Evolutionary conservation across 2,888 invertebrate species (phyloP).

Genomic region (Nowickia ferox): DNA sequence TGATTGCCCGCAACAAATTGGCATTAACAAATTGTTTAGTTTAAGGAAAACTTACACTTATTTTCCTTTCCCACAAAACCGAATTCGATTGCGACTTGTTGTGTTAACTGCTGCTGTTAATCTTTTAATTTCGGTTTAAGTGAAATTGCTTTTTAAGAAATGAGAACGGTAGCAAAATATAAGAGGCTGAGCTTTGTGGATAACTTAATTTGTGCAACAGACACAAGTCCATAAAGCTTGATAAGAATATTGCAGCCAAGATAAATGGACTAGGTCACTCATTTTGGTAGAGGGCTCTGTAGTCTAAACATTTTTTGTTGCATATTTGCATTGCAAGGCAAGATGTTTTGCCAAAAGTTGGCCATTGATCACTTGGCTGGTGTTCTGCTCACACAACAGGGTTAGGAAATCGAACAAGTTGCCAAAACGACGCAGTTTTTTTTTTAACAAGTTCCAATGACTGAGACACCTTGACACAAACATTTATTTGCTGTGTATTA

Average conservation of each 20-base stretch:
- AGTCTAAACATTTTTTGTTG: neutral
- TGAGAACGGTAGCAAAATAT: constrained; percentile 18
- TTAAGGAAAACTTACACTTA: constrained; percentile 22
- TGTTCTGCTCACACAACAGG: too few species aligned
- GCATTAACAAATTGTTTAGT: constrained; percentile 55
- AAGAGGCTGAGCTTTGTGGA: neutral
- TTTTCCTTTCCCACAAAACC: constrained; percentile 44
- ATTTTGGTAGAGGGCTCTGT: neutral
- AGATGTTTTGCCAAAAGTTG: too few species aligned
- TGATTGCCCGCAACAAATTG: constrained; percentile 56
- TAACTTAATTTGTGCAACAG: constrained; percentile 20
- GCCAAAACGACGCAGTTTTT: too few species aligned
- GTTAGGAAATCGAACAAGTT: too few species aligned
- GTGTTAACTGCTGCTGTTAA: constrained; percentile 20
- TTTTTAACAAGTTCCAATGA: too few species aligned
- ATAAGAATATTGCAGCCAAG: neutral
- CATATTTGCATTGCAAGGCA: too few species aligned
- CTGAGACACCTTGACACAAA: too few species aligned
- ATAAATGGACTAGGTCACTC: neutral
- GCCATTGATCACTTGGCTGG: too few species aligned
- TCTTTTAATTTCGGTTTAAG: constrained; percentile 30
- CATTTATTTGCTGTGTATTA: too few species aligned
- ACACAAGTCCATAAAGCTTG: neutral
- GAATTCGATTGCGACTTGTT: constrained; percentile 29
- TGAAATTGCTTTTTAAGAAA: constrained; percentile 27